Evolutionary conservation across 2,888 invertebrate species (phyloP).

Genomic region (Chironomus riparius): DNA sequence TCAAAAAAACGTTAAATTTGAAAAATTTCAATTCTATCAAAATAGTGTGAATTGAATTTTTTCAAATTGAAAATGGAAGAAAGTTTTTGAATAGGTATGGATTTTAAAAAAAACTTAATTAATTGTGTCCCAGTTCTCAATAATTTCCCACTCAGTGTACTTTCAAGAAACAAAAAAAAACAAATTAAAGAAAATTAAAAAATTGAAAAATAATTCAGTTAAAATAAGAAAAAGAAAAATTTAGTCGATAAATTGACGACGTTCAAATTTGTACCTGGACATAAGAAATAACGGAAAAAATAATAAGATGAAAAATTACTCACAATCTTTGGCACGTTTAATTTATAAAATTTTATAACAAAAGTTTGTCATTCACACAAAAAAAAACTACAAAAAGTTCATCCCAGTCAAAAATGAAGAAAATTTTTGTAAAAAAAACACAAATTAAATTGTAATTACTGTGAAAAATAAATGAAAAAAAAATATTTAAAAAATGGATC

Average conservation of each 20-base stretch:
- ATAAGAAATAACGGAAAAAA: not conserved
- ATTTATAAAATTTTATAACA: not conserved
- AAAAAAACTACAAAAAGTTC: not conserved
- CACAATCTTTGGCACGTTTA: not conserved
- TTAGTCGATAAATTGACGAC: not conserved
- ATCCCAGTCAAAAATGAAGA: too few relatives aligned
- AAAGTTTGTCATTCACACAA: not conserved
- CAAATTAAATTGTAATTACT: not conserved
- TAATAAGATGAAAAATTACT: not conserved
- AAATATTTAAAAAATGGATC: not conserved
- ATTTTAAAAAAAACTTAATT: too few relatives aligned
- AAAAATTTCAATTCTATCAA: not conserved
- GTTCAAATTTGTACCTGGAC: conserved; percentile 27
- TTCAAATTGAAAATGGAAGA: not conserved
- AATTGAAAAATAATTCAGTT: not conserved
- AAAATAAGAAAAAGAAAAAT: not conserved
- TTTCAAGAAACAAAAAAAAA: too few relatives aligned
- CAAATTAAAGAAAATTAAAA: too few relatives aligned
- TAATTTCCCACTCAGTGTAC: too few relatives aligned
- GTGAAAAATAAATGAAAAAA: not conserved
- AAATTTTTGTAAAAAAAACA: too few relatives aligned
- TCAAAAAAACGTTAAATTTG: not conserved
- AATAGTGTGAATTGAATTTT: not conserved
- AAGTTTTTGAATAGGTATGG: too few relatives aligned
- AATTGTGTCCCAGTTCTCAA: too few relatives aligned